Percentiles rank a stretch among this genome's conserved stretches.
phyloP scores from a whole-genome alignment of 2,797 vertebrate species.

The Pseudocheirus occidentalis region DNA sequence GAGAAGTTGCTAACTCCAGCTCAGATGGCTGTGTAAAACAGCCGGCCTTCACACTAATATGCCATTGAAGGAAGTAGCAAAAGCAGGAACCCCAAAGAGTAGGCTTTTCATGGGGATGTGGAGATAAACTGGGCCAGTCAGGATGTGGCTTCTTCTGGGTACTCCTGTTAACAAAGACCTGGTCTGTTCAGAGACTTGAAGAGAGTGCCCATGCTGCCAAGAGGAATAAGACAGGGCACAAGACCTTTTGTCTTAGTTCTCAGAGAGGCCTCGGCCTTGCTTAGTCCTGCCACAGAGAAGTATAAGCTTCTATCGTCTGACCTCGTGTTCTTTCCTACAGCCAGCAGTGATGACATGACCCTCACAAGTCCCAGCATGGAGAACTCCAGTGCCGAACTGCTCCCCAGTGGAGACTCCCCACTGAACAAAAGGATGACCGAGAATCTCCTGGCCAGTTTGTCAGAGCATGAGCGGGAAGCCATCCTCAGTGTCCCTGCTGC shows the following conservation, averaged over 20 bases:
- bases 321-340: slow-evolving; percentile 79
- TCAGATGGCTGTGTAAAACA: not conserved
- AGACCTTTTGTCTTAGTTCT: not conserved
- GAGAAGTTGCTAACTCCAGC: not conserved
- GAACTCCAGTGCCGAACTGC: slow-evolving; percentile 96
- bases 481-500: slow-evolving; percentile 95
- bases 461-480: slow-evolving; percentile 93
- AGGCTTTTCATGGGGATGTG: not conserved
- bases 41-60: not conserved
- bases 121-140: not conserved
- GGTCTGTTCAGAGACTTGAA: not conserved
- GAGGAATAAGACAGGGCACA: not conserved
- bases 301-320: slow-evolving; percentile 15
- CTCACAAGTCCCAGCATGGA: slow-evolving; percentile 99
- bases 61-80: not conserved
- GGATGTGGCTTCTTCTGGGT: not conserved
- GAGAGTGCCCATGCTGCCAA: not conserved
- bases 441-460: slow-evolving; percentile 94
- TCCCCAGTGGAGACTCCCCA: slow-evolving; percentile 94
- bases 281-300: not conserved
- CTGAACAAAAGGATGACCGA: slow-evolving; percentile 97
- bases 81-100: not conserved
- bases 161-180: not conserved
- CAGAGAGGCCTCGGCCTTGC: not conserved
- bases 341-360: slow-evolving; percentile 99